Evolutionary conservation across 2,888 invertebrate genomes (phyloP), one percentile per base, ranked within the genome.

Genomic region (Sminthurides aquaticus): DNA sequence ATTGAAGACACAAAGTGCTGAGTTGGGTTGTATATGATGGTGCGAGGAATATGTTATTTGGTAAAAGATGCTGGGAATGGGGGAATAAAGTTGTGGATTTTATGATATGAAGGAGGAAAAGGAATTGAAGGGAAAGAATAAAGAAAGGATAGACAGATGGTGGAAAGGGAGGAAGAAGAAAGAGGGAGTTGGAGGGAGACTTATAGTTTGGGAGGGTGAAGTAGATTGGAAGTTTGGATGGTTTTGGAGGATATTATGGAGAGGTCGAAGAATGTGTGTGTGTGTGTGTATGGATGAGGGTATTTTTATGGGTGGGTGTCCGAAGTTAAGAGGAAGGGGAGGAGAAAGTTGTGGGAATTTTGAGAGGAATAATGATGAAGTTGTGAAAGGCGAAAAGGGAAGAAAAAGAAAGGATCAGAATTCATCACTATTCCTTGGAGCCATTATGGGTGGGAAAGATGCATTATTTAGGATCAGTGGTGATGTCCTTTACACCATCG

Each of bases 381-480:
- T 54, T 29, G 29, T 43, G 57, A n/a, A n/a, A n/a, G n/a, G 26
- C 24, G 62, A 43, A 57, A 49, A 49, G 26, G 28, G 27, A 58
- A 54, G 43, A 22, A 28, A 43, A 28, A 34, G 60, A 43, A 49
- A 62, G 64, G 43, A 60, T 43, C 63, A 64, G 57, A 63, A 69
- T 67, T 67, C 67, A 69, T 69, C 69, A 69, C 61, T 60, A 61
- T 61, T 64, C 64, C 64, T 60, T 64, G 43, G 52, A 61, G 63
- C 64, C 60, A 66, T 68, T 64, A 68, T 68, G 62, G 66, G 62
- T 59, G 57, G 56, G 48, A 62, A 65, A 69, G 67, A 67, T 69
- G 69, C 69, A 69, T 69, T 69, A 69, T 69, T 67, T 64, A 67
- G 69, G 67, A 69, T 69, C 69, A 69, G 57, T 64, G 66, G 60